Evolutionary conservation across 2,888 invertebrate genomes (phyloP).

Genomic region (Epistrophella euchroma): DNA sequence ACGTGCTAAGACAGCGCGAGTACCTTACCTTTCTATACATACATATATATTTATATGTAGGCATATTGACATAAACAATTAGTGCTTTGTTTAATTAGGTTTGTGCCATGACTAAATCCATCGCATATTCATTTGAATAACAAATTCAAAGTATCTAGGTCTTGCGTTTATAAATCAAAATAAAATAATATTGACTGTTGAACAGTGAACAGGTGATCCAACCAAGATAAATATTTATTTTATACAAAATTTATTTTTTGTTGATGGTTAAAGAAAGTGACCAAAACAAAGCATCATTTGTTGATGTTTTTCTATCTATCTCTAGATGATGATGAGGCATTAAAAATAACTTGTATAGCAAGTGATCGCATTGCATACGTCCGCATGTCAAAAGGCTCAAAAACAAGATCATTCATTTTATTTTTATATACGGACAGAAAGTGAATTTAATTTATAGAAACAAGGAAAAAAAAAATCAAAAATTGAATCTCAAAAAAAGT

Average conservation of each 20-base stretch:
- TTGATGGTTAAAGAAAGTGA: slow-evolving; percentile 1
- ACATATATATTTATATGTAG: too few species aligned
- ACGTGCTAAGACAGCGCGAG: background rate
- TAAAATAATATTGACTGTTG: slow-evolving; percentile 1
- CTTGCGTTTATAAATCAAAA: slow-evolving; percentile 3
- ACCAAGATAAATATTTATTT: background rate
- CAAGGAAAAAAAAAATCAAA: too few species aligned
- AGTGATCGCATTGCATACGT: background rate
- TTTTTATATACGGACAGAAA: too few species aligned
- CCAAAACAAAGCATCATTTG: slow-evolving; percentile 8
- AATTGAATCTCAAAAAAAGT: too few species aligned
- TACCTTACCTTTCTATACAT: background rate
- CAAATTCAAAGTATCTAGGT: slow-evolving; percentile 1
- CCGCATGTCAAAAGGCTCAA: background rate
- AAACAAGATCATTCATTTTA: slow-evolving; percentile 1
- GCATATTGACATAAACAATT: slow-evolving; percentile 8
- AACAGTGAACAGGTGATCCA: slow-evolving; percentile 11
- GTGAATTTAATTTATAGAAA: too few species aligned
- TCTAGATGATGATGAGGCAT: background rate
- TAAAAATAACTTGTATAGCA: background rate
- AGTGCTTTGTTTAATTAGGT: slow-evolving; percentile 20
- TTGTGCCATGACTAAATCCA: slow-evolving; percentile 7
- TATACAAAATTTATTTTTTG: background rate
- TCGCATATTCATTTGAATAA: slow-evolving; percentile 29
- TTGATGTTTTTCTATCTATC: background rate